Conservation (phyloP, 2,888 invertebrate genomes). For the Macrosiphum euphorbiae region DNA sequence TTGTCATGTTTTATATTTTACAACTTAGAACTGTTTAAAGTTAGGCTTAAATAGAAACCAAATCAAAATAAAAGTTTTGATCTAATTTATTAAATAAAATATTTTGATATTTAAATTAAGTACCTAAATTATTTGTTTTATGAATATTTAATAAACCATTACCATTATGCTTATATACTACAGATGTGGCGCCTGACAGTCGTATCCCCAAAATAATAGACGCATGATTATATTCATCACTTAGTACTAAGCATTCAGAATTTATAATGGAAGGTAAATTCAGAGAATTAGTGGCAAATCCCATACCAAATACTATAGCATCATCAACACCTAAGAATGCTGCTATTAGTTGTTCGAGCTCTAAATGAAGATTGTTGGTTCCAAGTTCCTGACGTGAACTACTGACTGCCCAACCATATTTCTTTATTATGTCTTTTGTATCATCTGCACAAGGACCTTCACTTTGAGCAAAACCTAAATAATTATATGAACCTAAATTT, state of each 20-base stretch:
- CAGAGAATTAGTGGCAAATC: slow-evolving; percentile 97
- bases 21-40: neutral
- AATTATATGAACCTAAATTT: slow-evolving; percentile 98
- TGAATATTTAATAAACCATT: slow-evolving; percentile 65
- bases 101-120: neutral
- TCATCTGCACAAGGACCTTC: slow-evolving; percentile 82
- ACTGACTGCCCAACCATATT: slow-evolving; percentile 82
- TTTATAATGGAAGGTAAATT: slow-evolving; percentile 90
- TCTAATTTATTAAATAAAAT: neutral
- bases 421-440: slow-evolving; percentile 78
- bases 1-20: too few species aligned
- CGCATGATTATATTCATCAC: slow-evolving; percentile 98
- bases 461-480: slow-evolving; percentile 94
- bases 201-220: slow-evolving; percentile 94
- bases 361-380: slow-evolving; percentile 79
- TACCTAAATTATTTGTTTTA: neutral
- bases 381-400: slow-evolving; percentile 88
- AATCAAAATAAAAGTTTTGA: neutral
- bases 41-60: neutral
- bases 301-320: slow-evolving; percentile 97
- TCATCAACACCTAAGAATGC: slow-evolving; percentile 92
- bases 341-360: slow-evolving; percentile 88
- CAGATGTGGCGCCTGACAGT: slow-evolving; percentile 85
- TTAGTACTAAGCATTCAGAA: slow-evolving; percentile 88
- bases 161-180: slow-evolving; percentile 90